Base-by-base conservation (phyloP, 1,140 invertebrate species). In the Lordiphosa clarofinis region DNA sequence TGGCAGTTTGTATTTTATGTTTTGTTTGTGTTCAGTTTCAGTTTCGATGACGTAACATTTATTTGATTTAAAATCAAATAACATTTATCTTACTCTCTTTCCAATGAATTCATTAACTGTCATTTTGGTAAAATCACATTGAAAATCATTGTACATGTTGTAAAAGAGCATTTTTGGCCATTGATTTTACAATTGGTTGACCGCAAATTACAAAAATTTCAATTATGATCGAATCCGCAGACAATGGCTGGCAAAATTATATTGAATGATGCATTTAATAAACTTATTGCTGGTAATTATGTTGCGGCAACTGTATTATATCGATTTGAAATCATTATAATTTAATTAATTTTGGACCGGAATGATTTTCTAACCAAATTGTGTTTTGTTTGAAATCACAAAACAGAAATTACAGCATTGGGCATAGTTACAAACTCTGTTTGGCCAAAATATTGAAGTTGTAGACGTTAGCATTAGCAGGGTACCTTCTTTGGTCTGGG, bases 151-250 rank as follows among this genome's bases (percentile, higher is more conserved):
- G n/a, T n/a, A n/a, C n/a, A n/a, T 38, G 48, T 35, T 36, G 47
- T 46, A 56, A 49, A 47, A 71, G 69, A 48, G 48, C 64, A 56
- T 69, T 69, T 69, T 69, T 61, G 49, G 9, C 31, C 37, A 42
- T 37, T 55, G 64, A 39, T 36, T 55, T 33, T n/a, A 43, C 58
- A 61, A 40, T 61, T 61, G 60, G 62, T 53, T 48, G 53, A 56
- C 67, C 62, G 37, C 56, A 65, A 66, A 53, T 70, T 70, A 62
- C 47, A 66, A 61, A 28, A 61, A 66, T 70, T 70, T 48, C 56
- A 66, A 61, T 70, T 66, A 56, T 52, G 56, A 56, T 48, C 46
- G 9, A 13, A 19, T 3, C 39, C 1, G 12, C 11, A 11, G 28
- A 11, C 40, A 44, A 43, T 40, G 39, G n/a, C 4, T 9, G 11